A percentile compares a stretch with the other conserved stretches of the same genome.
phyloP scores from a whole-genome alignment of 2,888 invertebrate species.

The Megamerina dolium region DNA sequence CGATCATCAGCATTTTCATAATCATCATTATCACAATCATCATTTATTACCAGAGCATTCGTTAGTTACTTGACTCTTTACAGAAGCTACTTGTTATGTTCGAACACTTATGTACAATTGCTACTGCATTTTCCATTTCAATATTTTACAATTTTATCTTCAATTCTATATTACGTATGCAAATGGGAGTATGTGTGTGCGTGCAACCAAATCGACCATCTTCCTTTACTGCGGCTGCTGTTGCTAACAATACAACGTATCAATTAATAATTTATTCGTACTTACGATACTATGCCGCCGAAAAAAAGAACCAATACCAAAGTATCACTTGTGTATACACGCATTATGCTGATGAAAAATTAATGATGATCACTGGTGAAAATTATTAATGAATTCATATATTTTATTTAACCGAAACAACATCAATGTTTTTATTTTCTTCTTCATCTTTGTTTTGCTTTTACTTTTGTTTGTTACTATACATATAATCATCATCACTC shows the following conservation, averaged over 20 bases:
- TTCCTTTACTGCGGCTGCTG: not conserved
- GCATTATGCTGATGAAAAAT: slow-evolving; percentile 6
- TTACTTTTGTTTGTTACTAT: no score
- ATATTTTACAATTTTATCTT: not conserved
- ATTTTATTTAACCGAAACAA: not conserved
- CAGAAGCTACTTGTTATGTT: not conserved
- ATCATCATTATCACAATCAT: no score
- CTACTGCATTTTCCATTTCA: slow-evolving; percentile 1
- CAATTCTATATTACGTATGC: not conserved
- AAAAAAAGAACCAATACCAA: not conserved
- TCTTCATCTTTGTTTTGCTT: no score
- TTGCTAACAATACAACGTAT: not conserved
- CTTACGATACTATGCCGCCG: not conserved
- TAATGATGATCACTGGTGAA: slow-evolving; percentile 6
- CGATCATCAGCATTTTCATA: no score
- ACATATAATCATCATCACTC: no score
- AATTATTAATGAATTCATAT: slow-evolving; percentile 7
- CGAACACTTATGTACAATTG: slow-evolving; percentile 4
- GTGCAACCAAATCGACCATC: not conserved
- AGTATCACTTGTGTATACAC: not conserved
- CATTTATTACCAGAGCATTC: no score
- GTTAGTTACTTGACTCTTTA: not conserved
- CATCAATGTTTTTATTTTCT: not conserved
- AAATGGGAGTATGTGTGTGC: not conserved
- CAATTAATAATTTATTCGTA: not conserved